Conservation (phyloP, 2,797 vertebrate species). For the Arctocebus calabarensis region DNA sequence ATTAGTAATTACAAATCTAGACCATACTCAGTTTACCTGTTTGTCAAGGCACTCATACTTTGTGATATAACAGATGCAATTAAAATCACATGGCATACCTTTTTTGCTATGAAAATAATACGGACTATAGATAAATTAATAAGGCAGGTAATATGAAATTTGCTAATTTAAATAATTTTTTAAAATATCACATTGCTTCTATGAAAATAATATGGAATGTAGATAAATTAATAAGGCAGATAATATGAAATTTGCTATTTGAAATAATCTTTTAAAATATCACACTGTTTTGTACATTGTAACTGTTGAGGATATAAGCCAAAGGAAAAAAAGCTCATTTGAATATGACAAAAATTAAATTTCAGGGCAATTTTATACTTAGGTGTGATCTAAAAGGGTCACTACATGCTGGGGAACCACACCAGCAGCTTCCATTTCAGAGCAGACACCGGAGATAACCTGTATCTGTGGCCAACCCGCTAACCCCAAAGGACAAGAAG, state of each 20-base stretch:
- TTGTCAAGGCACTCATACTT: not conserved
- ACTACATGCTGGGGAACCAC: fast-evolving
- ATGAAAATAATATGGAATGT: not conserved
- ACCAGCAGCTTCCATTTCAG: not conserved
- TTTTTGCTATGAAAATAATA: not conserved
- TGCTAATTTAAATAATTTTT: not conserved
- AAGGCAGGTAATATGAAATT: not conserved
- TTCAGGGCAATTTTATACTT: not conserved
- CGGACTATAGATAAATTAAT: not conserved
- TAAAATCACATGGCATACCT: not conserved
- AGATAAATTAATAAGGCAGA: not conserved
- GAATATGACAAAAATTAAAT: not conserved
- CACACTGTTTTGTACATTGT: not conserved
- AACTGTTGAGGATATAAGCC: not conserved
- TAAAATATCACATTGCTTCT: not conserved
- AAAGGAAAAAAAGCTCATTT: not conserved
- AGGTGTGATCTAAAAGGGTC: not conserved
- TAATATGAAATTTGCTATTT: not conserved
- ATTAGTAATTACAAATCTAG: fast-evolving
- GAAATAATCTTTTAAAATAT: not conserved
- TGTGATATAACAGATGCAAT: not conserved
- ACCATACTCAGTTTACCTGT: not conserved
- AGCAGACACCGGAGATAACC: not conserved
- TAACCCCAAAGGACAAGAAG: too few species aligned
- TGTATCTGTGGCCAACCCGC: not conserved